phyloP scores from a whole-genome alignment of 2,797 vertebrate genomes.

The Rhadinocentrus ornatus region DNA sequence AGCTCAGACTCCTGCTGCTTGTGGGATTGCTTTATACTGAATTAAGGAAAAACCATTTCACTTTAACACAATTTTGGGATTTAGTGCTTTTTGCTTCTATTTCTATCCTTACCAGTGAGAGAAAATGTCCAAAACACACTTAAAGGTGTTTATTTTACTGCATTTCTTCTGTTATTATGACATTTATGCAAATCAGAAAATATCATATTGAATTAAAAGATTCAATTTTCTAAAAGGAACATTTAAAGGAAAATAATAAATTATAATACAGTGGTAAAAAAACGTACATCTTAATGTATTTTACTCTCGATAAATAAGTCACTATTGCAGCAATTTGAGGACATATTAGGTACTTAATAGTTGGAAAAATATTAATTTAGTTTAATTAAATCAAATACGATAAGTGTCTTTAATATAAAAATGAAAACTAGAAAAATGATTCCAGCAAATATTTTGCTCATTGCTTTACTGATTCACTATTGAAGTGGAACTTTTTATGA shows the following conservation, averaged over 20 bases:
- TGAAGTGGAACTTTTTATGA: neutral
- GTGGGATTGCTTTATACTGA: conserved; percentile 10
- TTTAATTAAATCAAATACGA: no score
- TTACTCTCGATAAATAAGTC: neutral
- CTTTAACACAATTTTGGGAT: neutral
- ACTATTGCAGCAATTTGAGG: neutral
- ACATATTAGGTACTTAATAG: neutral
- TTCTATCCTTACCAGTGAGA: neutral
- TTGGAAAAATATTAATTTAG: neutral
- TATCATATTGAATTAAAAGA: neutral
- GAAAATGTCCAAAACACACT: neutral
- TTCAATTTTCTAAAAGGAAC: neutral
- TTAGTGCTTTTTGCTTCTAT: neutral
- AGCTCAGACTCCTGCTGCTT: conserved; percentile 21
- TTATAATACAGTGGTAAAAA: neutral
- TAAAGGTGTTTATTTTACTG: neutral
- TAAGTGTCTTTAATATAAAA: no score
- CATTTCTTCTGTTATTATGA: neutral
- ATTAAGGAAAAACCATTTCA: neutral
- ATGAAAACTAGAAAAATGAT: neutral
- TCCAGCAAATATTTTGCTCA: neutral
- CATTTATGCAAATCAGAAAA: neutral
- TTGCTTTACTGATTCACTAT: neutral
- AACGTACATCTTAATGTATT: neutral
- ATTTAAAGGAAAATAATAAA: neutral